Conservation (phyloP, 2,797 vertebrate genomes). For the Fratercula arctica region DNA sequence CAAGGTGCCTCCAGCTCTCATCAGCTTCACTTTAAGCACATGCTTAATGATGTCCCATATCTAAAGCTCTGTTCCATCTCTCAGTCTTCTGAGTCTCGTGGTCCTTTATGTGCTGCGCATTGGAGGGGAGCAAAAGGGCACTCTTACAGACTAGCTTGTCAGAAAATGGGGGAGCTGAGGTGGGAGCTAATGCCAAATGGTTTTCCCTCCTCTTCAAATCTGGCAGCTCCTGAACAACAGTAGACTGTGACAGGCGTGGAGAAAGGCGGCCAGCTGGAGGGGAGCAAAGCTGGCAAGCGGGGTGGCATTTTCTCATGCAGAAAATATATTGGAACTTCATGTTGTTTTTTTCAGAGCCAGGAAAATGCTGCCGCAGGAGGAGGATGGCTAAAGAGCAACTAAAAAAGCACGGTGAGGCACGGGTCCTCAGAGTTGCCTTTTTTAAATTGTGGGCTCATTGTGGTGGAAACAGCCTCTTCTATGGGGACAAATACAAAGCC, state of each 20-base stretch:
- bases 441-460: neutral
- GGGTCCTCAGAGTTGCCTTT: neutral
- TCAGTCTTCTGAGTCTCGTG: neutral
- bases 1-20: neutral
- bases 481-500: neutral
- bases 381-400: neutral
- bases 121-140: neutral
- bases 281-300: slow-evolving; percentile 6
- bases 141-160: neutral
- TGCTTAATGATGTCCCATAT: neutral
- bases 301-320: slow-evolving; percentile 6
- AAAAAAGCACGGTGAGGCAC: accelerated
- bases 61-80: neutral
- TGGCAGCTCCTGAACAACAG: neutral
- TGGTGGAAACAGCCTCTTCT: neutral
- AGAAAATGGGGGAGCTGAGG: neutral
- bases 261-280: neutral
- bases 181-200: neutral
- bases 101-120: neutral
- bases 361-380: neutral
- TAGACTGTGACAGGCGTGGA: neutral
- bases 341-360: slow-evolving; percentile 28
- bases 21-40: accelerated
- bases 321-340: slow-evolving; percentile 40
- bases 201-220: slow-evolving; percentile 25